These are phyloP conservation scores for Latrodectus geometricus DNA, from an alignment of 1,140 invertebrate genomes.

Conservation along the genomic window DNA sequence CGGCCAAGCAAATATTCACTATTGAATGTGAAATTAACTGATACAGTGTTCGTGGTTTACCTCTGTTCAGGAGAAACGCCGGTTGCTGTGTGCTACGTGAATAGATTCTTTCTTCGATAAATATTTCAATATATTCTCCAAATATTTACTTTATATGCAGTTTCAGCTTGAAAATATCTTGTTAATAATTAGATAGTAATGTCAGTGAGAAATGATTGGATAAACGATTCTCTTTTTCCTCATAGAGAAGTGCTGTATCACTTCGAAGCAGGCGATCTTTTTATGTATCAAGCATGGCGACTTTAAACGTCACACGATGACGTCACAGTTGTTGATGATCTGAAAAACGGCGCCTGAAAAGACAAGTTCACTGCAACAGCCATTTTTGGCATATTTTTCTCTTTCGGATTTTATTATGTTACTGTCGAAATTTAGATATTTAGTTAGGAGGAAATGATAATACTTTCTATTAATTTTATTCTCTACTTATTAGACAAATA, in stretches of 20 bases:
- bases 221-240: neutral
- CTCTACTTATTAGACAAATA: too few species aligned
- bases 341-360: neutral
- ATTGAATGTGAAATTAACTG: too few species aligned
- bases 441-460: too few species aligned
- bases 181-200: neutral
- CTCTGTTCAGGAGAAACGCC: neutral
- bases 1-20: too few species aligned
- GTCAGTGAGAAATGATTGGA: neutral
- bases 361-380: neutral
- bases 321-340: conserved; percentile 28
- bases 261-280: conserved; percentile 12
- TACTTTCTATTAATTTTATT: too few species aligned
- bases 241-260: neutral
- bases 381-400: neutral
- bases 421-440: too few species aligned
- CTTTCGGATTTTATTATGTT: too few species aligned
- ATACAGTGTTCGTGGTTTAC: neutral
- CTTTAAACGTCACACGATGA: conserved; percentile 21
- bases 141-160: neutral
- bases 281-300: conserved; percentile 34
- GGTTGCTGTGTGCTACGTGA: neutral
- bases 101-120: neutral
- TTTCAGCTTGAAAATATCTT: neutral
- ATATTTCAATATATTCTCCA: neutral